Base-by-base conservation (phyloP, 2,888 invertebrate species). In the Stratiomys singularior region DNA sequence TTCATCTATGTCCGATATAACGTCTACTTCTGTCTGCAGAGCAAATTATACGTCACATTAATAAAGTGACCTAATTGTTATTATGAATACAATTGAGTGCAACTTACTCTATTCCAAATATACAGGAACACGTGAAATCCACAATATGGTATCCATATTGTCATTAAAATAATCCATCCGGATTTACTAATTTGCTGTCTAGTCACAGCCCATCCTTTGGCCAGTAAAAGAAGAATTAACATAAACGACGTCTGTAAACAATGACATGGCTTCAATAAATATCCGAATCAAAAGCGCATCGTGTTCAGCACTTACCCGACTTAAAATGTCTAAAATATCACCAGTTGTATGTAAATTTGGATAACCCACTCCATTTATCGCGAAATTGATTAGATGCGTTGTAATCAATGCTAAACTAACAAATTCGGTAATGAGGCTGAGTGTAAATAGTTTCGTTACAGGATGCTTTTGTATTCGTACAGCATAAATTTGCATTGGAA, bases 191-290 rank as follows among this genome's bases (percentile, higher is more conserved):
- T 90, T 88, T 97, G 96, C 84, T 95, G 90, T 81, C 96, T 90
- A 11, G 97, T 97, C 37, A 98, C 96, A 4, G 97, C 97, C 97
- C 98, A 98, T 67, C 98, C 99, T 89, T 98, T 98, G 52, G 98
- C 98, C 81, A 99, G 88, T 77, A 98, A 89, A 77, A 99, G 89
- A 58, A 99, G 89, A 77, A 98, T 89, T 81, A 99, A 88, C 95
- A 98, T 97, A 85, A 98, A 97, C 5, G 96, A 91, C 66, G 97
- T 96, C 95, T 97, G 89, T 11, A 90, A 25, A 60, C 11, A 60
- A 23, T 25, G 13, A 18, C 7, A 52, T 37, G 9, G 9, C 3
- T 37, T 9, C 37, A 37, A 37, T 37, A 37, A 9, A 37, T 9
- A 37, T 37, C 37, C 3, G 37, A 52, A 18, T 18, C 46, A 28